Conservation (phyloP, 2,888 invertebrate species). For the Acanthoscelides obtectus region DNA sequence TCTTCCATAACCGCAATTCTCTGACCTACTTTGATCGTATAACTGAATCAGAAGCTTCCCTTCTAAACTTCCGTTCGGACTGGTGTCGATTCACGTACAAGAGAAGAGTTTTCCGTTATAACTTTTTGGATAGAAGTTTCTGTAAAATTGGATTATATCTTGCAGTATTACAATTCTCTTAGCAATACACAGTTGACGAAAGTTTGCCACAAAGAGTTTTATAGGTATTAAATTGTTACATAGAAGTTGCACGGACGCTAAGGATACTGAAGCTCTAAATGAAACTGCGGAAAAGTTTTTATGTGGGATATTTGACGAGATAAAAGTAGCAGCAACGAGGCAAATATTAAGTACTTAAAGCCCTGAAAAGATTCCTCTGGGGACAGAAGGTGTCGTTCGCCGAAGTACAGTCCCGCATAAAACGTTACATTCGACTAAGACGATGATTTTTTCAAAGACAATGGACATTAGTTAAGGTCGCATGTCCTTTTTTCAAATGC, state of each 20-base stretch:
- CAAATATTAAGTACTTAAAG: background rate
- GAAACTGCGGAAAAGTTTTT: background rate
- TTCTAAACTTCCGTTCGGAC: too few relatives aligned
- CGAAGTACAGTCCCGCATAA: background rate
- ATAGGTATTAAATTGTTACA: constrained; percentile 20
- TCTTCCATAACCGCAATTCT: too few relatives aligned
- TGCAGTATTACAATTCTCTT: constrained; percentile 17
- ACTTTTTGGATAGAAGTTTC: constrained; percentile 16
- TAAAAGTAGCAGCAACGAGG: background rate
- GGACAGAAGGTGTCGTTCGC: background rate
- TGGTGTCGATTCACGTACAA: background rate
- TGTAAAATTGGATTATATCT: constrained; percentile 20
- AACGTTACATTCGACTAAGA: too few relatives aligned
- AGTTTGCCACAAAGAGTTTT: constrained; percentile 18
- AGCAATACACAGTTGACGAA: constrained; percentile 16
- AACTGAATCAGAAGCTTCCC: background rate
- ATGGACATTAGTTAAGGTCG: too few relatives aligned
- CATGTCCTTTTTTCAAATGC: too few relatives aligned
- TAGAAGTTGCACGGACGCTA: constrained; percentile 20
- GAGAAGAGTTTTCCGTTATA: background rate
- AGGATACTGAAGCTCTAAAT: background rate
- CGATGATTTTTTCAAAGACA: too few relatives aligned
- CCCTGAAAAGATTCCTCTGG: background rate
- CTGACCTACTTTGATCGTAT: too few relatives aligned
- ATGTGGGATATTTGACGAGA: background rate